Evolutionary conservation across 2,797 vertebrate genomes (phyloP), one percentile per base, ranked within the genome.

Genomic region (Naso thynnoides): DNA sequence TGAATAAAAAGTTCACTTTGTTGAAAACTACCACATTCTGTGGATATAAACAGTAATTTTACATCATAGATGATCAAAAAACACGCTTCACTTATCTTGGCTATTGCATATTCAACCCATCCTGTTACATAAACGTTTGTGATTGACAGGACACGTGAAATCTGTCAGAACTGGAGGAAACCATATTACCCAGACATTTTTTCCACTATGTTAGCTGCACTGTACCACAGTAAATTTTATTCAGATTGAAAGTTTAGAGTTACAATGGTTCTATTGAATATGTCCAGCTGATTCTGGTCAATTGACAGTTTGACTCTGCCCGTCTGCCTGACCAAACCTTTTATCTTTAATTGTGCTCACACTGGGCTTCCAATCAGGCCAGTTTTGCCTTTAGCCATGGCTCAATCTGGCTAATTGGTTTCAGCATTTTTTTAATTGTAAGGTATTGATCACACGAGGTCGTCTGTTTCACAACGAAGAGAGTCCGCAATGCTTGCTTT

Each of bases 331-430:
- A 91, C 83, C 85, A 92, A 94, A 92, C 88, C 92, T 89, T 93
- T 90, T 89, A 91, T 90, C 87, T 90, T 90, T 91, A 91, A 92
- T 90, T 89, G 92, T 87, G 86, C 81, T 83, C 92, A 88, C 86
- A 89, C 85, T 88, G 89, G 85, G 87, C 86, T 88, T 93, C 89
- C 91, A 89, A 92, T 91, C 70, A 79, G 85, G 76, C 79, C 85
- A 49, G 86, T 92, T 91, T 86, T 88, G 92, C 91, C 91, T 78
- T 70, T 59, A 87, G 91, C 94, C 81, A 87, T 83, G 83, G 89
- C 84, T 93, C 91, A 93, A 92, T 93, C 78, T 76, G 86, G 81
- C 90, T 94, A 94, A 94, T 94, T 94, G 93, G 87, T 93, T 92
- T 87, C 89, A 71, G 87, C 83, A 79, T 91, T 91, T 93, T 90